phyloP scores from a whole-genome alignment of 2,113 vertebrate species.

The Hemibagrus wyckioides region DNA sequence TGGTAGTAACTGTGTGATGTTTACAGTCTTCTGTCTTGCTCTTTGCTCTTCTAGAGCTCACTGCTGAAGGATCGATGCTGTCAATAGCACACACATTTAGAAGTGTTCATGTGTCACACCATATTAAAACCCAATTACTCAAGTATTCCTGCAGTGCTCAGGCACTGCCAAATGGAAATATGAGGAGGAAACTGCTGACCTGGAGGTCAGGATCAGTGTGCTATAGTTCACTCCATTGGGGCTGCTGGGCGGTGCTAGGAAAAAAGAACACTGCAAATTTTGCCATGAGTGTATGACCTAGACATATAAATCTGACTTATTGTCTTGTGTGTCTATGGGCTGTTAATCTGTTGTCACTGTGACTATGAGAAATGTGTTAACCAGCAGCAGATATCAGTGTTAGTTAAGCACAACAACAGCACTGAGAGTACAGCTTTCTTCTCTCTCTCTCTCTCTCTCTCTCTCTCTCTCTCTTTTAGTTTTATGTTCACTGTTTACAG shows the following conservation, averaged over 20 bases:
- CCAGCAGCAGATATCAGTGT: constrained; percentile 13
- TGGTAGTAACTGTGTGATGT: constrained; percentile 30
- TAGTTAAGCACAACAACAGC: constrained; percentile 6
- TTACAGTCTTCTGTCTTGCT: constrained; percentile 29
- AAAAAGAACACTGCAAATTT: constrained; percentile 6
- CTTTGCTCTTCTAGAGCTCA: constrained; percentile 12
- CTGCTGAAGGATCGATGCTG: constrained; percentile 39
- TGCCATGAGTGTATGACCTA: not conserved
- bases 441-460: too few species aligned
- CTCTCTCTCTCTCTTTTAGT: not conserved
- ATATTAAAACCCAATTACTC: constrained; percentile 56
- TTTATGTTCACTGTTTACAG: not conserved
- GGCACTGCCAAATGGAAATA: constrained; percentile 45
- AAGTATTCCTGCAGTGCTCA: constrained; percentile 40
- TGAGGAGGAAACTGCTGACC: constrained; percentile 40
- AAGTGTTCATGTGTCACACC: constrained; percentile 47
- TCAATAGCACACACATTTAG: constrained; percentile 35
- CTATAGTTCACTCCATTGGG: constrained; percentile 27
- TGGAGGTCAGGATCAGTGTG: constrained; percentile 37
- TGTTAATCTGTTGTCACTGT: constrained; percentile 21
- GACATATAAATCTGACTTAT: constrained; percentile 2
- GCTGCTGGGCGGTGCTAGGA: constrained; percentile 22
- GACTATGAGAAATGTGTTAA: constrained; percentile 29
- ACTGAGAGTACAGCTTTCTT: not conserved
- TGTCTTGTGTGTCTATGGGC: not conserved